Evolutionary conservation across 2,888 invertebrate genomes (phyloP).

Genomic region (Oligia fasciuncula): DNA sequence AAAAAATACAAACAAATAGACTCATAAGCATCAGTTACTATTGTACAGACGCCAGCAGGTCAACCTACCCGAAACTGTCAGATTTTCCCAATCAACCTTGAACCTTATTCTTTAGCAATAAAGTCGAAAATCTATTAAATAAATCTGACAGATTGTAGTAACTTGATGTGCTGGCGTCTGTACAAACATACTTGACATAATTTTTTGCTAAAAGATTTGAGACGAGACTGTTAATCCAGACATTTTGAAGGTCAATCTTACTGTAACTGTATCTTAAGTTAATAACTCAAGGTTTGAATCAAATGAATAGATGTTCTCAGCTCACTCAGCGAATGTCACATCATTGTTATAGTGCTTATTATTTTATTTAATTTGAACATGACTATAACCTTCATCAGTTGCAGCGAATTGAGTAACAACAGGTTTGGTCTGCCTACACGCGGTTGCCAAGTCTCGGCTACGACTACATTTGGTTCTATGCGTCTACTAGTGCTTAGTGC

Average conservation of each 20-base stretch:
- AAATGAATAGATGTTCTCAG: constrained; percentile 43
- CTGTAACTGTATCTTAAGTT: constrained; percentile 36
- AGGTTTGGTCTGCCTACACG: constrained; percentile 49
- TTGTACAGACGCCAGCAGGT: too few relatives aligned
- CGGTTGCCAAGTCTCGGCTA: constrained; percentile 4
- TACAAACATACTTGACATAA: constrained; percentile 49
- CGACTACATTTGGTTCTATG: constrained; percentile 11
- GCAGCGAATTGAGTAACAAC: constrained; percentile 48
- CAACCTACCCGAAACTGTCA: too few relatives aligned
- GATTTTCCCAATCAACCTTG: too few relatives aligned
- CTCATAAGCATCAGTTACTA: constrained; percentile 17
- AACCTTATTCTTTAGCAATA: too few relatives aligned
- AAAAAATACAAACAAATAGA: constrained; percentile 33
- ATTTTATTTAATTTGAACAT: constrained; percentile 36
- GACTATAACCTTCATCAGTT: constrained; percentile 56
- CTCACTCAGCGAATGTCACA: constrained; percentile 52
- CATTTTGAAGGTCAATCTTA: constrained; percentile 46
- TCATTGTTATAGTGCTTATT: constrained; percentile 46
- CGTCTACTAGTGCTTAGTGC: neutral
- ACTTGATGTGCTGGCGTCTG: too few relatives aligned
- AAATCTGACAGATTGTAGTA: too few relatives aligned
- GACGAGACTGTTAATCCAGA: constrained; percentile 21
- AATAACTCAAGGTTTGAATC: constrained; percentile 43
- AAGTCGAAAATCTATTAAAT: too few relatives aligned
- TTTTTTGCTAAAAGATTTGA: constrained; percentile 41